Evolutionary conservation across 2,888 invertebrate genomes (phyloP).

Genomic region (Gryllus longicercus): DNA sequence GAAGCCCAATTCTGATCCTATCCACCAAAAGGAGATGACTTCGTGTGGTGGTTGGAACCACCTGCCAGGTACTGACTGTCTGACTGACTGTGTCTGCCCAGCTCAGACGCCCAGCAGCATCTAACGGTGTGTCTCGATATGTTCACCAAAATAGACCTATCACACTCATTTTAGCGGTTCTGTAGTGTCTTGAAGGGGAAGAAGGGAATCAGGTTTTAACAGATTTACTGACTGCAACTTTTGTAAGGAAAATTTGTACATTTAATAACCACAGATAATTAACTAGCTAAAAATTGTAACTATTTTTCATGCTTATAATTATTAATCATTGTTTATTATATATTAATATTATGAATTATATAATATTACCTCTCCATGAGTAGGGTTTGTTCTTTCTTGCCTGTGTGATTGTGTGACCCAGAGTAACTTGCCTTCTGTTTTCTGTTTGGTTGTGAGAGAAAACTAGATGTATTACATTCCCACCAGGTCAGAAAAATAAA

Average conservation of each 20-base stretch:
- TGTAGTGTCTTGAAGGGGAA: conserved; percentile 17
- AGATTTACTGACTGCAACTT: neutral
- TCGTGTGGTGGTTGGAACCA: too few species aligned
- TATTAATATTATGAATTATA: conserved; percentile 17
- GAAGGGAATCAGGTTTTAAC: conserved; percentile 1
- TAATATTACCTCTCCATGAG: conserved; percentile 17
- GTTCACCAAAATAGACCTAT: too few species aligned
- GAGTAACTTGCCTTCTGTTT: conserved; percentile 11
- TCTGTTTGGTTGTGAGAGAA: conserved; percentile 27
- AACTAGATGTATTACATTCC: conserved; percentile 26
- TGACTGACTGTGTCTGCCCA: too few species aligned
- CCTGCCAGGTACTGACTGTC: too few species aligned
- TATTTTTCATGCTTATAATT: conserved; percentile 17
- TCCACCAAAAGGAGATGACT: too few species aligned
- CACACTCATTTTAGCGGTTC: too few species aligned
- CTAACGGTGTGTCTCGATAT: too few species aligned
- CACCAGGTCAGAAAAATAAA: conserved; percentile 21
- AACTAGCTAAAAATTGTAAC: conserved; percentile 10
- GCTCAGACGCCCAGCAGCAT: too few species aligned
- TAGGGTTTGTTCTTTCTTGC: conserved; percentile 17
- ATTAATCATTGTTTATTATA: conserved; percentile 17
- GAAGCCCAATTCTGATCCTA: too few species aligned
- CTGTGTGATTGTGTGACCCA: conserved; percentile 17
- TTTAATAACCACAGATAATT: conserved; percentile 17
- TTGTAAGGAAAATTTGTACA: conserved; percentile 17